Conservation (phyloP, 92 coral and sea anemone genomes). For the Pocillopora meandrina region DNA sequence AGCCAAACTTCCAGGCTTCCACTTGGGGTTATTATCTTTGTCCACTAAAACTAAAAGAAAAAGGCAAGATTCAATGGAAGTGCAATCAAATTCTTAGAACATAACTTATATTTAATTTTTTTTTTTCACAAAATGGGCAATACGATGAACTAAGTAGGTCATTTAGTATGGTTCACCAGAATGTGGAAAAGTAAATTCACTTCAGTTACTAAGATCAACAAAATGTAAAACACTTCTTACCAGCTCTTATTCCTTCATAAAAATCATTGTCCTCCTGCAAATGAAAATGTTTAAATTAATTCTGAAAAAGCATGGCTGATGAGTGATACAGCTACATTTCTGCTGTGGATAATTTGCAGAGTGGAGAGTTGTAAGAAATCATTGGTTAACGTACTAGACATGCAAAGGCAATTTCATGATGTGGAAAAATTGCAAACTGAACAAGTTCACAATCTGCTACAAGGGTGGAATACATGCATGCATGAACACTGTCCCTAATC, state of each 20-base stretch:
- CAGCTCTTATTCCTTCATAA: slow-evolving; percentile 99
- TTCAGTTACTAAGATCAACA: background rate
- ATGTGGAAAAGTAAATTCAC: no score
- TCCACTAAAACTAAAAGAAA: slow-evolving; percentile 78
- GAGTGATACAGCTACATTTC: no score
- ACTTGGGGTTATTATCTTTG: slow-evolving; percentile 88
- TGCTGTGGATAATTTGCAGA: no score
- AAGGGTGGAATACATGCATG: no score
- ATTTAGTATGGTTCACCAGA: background rate
- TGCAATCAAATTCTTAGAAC: background rate
- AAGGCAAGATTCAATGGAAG: background rate
- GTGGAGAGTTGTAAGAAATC: no score
- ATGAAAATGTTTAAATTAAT: background rate
- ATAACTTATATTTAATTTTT: no score
- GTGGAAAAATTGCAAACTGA: no score
- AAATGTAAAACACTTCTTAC: slow-evolving; percentile 37
- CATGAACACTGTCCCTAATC: no score
- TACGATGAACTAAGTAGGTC: background rate
- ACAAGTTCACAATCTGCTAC: no score
- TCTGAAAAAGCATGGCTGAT: background rate
- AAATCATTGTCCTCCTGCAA: slow-evolving; percentile 90
- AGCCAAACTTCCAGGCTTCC: slow-evolving; percentile 74
- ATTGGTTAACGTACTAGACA: no score
- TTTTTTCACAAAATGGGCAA: no score
- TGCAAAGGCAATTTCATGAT: no score